These are phyloP conservation scores for Orius insidiosus DNA, from an alignment of 1,140 invertebrate species.

Conservation along the genomic window DNA sequence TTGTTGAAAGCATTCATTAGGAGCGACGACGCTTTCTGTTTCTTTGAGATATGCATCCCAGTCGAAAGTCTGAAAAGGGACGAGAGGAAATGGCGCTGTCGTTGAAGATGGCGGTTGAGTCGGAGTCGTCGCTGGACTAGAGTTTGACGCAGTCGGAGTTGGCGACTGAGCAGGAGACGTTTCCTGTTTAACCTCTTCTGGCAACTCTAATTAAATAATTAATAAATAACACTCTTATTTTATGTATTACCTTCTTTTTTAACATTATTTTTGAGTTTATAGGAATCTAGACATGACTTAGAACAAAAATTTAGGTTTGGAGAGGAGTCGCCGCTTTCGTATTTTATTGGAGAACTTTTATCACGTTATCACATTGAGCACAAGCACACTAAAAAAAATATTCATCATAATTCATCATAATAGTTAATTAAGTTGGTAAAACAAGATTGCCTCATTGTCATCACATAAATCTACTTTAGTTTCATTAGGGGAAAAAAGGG, in stretches of 20 bases:
- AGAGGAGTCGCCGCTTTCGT: slow-evolving; percentile 32
- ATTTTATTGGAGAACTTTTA: slow-evolving; percentile 40
- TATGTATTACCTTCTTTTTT: too few relatives aligned
- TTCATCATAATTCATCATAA: too few relatives aligned
- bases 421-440: neutral
- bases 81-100: slow-evolving; percentile 3
- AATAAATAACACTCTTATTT: too few relatives aligned
- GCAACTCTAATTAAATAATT: too few relatives aligned
- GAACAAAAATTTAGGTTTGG: slow-evolving; percentile 66
- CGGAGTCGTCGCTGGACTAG: neutral
- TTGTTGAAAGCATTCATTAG: slow-evolving; percentile 84
- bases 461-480: too few relatives aligned
- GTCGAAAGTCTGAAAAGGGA: slow-evolving; percentile 52
- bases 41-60: slow-evolving; percentile 80
- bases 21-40: slow-evolving; percentile 61
- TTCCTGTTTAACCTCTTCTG: neutral
- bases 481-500: too few relatives aligned
- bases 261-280: slow-evolving; percentile 50
- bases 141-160: slow-evolving; percentile 4
- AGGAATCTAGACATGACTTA: slow-evolving; percentile 51
- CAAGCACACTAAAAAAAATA: slow-evolving; percentile 4
- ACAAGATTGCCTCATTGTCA: too few relatives aligned
- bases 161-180: slow-evolving; percentile 10
- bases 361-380: slow-evolving; percentile 63
- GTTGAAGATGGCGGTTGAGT: neutral